Percentiles rank a stretch among this genome's conserved stretches.
Conservation (phyloP, 2,797 vertebrate genomes). For the Cetoscarus ocellatus region DNA sequence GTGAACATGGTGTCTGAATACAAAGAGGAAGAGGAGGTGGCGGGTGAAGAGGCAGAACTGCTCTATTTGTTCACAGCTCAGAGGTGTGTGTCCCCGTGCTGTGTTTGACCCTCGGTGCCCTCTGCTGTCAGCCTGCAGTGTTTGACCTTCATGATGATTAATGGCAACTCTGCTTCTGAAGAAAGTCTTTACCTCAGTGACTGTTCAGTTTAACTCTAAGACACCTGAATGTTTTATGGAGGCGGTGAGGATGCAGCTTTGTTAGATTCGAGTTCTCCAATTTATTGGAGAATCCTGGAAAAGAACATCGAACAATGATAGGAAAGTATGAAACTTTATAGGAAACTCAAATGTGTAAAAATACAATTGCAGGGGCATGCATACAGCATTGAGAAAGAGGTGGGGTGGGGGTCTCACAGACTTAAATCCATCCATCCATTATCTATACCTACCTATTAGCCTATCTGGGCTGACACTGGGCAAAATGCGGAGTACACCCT, state of each 20-base stretch:
- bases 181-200: conserved; percentile 23
- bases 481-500: no score
- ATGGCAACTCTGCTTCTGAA: conserved; percentile 52
- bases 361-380: no score
- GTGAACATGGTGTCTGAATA: conserved; percentile 48
- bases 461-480: no score
- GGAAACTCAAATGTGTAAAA: no score
- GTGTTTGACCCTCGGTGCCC: conserved; percentile 57
- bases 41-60: conserved; percentile 39
- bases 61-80: conserved; percentile 62
- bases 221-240: conserved; percentile 36
- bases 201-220: conserved; percentile 6
- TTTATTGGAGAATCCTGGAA: not conserved
- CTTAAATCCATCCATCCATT: no score
- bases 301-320: not conserved
- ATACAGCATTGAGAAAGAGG: no score
- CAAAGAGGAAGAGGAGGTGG: conserved; percentile 27
- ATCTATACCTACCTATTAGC: no score
- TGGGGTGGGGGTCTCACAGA: no score
- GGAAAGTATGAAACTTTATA: no score
- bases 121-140: conserved; percentile 48
- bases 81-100: conserved; percentile 38
- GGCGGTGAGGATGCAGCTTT: conserved; percentile 28
- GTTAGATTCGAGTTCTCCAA: conserved; percentile 7
- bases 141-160: conserved; percentile 71